Evolutionary conservation across 2,113 vertebrate species (phyloP).

Genomic region (Lethenteron reissneri): DNA sequence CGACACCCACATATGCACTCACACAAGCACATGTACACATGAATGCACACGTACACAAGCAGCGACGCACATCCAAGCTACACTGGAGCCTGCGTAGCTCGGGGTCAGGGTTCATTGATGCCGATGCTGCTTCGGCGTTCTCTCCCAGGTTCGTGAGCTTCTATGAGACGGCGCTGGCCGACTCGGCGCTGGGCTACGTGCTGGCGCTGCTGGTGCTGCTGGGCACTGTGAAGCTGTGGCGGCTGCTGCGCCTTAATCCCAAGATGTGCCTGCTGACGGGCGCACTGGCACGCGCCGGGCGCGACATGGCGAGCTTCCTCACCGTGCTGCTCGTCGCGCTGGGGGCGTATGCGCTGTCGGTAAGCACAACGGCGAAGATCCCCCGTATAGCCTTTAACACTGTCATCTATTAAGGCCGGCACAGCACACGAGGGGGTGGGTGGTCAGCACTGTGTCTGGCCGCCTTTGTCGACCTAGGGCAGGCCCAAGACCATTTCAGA

Average conservation of each 20-base stretch:
- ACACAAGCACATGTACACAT: too few relatives aligned
- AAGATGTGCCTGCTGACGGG: constrained; percentile 3
- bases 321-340: not conserved
- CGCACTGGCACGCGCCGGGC: not conserved
- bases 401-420: too few relatives aligned
- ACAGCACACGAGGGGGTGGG: too few relatives aligned
- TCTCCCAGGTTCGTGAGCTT: not conserved
- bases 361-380: not conserved
- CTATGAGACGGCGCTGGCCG: not conserved
- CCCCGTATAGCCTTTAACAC: too few relatives aligned
- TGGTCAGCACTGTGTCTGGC: too few relatives aligned
- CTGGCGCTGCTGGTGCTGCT: constrained; percentile 5
- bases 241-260: constrained; percentile 3
- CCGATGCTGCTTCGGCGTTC: not conserved
- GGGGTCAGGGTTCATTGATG: too few relatives aligned
- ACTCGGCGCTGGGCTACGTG: constrained; percentile 1
- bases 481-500: too few relatives aligned
- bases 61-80: too few relatives aligned
- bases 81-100: too few relatives aligned
- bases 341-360: constrained; percentile 6
- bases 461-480: too few relatives aligned
- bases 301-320: constrained; percentile 4
- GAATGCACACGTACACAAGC: too few relatives aligned
- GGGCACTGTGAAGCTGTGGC: constrained; percentile 2
- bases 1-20: too few relatives aligned